A percentile compares a stretch with the other conserved stretches of the same genome.
phyloP scores from a whole-genome alignment of 2,888 invertebrate genomes.

The Amitus sp. region DNA sequence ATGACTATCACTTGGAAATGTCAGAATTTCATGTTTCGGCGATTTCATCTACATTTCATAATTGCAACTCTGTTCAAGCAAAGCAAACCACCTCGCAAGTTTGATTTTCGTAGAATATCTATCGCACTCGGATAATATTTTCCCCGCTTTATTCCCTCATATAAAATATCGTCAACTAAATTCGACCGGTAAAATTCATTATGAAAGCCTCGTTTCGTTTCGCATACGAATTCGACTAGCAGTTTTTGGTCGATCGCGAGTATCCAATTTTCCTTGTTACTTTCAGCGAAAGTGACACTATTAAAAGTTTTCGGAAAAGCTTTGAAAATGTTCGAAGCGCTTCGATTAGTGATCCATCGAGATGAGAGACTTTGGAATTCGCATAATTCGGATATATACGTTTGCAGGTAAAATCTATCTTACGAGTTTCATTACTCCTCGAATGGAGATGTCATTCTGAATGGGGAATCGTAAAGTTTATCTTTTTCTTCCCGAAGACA shows the following conservation, averaged over 20 bases:
- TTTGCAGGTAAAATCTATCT: background rate
- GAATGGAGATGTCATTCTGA: background rate
- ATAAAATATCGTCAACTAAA: too few species aligned
- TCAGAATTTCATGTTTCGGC: too few species aligned
- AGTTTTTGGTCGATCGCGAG: background rate
- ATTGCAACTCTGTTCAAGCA: too few species aligned
- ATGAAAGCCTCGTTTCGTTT: too few species aligned
- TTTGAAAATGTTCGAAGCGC: background rate
- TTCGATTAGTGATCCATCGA: background rate
- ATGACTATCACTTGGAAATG: too few species aligned
- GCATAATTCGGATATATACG: background rate
- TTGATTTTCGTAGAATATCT: too few species aligned
- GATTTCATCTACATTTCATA: too few species aligned
- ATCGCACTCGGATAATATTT: too few species aligned
- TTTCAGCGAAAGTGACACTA: background rate
- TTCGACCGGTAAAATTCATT: too few species aligned
- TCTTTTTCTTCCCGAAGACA: conserved; percentile 4
- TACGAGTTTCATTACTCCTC: conserved; percentile 3
- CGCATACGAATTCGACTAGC: background rate
- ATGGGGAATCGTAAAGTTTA: conserved; percentile 4
- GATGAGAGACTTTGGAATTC: background rate
- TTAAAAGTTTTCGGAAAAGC: background rate
- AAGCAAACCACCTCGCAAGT: too few species aligned
- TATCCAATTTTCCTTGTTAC: background rate
- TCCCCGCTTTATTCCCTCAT: too few species aligned